A percentile compares a stretch with the other conserved stretches of the same genome.
phyloP scores from a whole-genome alignment of 1,140 invertebrate genomes.

The Brachystomella parvula region DNA sequence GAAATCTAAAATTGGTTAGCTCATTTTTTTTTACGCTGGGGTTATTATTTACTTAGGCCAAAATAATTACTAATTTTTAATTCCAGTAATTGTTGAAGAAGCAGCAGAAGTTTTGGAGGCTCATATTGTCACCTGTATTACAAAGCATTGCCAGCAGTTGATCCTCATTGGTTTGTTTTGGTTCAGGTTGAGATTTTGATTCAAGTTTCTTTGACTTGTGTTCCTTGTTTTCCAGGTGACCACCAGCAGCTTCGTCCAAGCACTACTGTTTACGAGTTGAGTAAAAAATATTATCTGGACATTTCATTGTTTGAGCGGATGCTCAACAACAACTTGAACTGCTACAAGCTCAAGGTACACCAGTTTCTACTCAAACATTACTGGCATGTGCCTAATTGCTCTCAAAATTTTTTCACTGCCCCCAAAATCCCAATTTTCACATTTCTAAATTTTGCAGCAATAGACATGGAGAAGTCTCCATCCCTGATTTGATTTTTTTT shows the following conservation, averaged over 20 bases:
- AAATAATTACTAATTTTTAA: conserved; percentile 11
- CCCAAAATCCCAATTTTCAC: too few species aligned
- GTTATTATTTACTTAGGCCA: too few species aligned
- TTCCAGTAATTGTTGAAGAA: conserved; percentile 67
- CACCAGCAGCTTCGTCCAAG: conserved; percentile 44
- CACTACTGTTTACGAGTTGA: conserved; percentile 42
- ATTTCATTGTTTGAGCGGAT: conserved; percentile 46
- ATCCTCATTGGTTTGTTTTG: conserved; percentile 66
- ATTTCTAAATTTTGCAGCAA: too few species aligned
- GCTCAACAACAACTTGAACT: conserved; percentile 42
- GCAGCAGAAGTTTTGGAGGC: conserved; percentile 74
- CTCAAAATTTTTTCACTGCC: too few species aligned
- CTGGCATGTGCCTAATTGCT: too few species aligned
- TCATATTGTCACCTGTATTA: conserved; percentile 63
- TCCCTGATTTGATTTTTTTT: background rate
- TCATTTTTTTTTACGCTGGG: too few species aligned
- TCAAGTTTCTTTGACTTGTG: conserved; percentile 10
- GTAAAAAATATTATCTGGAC: conserved; percentile 42
- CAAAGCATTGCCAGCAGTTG: conserved; percentile 63
- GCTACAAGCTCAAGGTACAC: conserved; percentile 27
- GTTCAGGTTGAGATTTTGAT: background rate
- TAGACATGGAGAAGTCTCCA: too few species aligned
- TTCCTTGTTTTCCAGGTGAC: conserved; percentile 49
- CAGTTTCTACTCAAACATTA: too few species aligned
- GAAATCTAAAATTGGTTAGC: conserved; percentile 42